Base-by-base conservation (phyloP, 1,140 invertebrate species). In the Listronotus bonariensis region DNA sequence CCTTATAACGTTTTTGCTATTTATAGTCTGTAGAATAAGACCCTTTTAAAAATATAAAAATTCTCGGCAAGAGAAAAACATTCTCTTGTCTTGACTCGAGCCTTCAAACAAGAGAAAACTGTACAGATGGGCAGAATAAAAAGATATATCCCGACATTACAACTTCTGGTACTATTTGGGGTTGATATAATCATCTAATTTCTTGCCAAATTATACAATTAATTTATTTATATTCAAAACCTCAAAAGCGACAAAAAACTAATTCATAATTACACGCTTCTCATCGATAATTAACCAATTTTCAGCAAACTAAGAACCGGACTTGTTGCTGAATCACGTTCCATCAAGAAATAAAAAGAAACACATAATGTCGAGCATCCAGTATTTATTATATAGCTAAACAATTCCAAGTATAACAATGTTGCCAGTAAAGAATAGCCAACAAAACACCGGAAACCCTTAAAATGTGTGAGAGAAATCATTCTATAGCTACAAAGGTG, bases 361-460 rank as follows among this genome's bases (percentile, higher is more conserved):
- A 69, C 59, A 56, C 64, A 69, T 67, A 62, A 48, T 58, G 55
- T 72, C 70, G 62, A 72, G 66, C 68, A 73, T 67, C 64, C 65
- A 67, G 55, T 67, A 49, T 59, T 59, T 59, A 59, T 59, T 59
- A 59, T 59, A 36, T 36, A 15, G 56, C 56, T 49, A 48, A 75
- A 75, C 74, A 75, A 75, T 75, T 71, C 68, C 32, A 31, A 70
- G 71, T 46, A 20, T 74, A 76, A 76, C 74, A 74, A 73, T 74
- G 72, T 74, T 73, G 67, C 71, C 68, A 69, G 58, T 66, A 68
- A 71, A 74, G 74, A 74, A 76, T 73, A 66, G 62, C 54, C 43
- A 61, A 68, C 74, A 73, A 76, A 74, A 68, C 67, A 72, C 74
- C 74, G 72, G 74, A 73, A 76, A 76, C 74, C 72, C 73, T 76